phyloP scores from a whole-genome alignment of 2,888 invertebrate species.

The Chalcis sispes region DNA sequence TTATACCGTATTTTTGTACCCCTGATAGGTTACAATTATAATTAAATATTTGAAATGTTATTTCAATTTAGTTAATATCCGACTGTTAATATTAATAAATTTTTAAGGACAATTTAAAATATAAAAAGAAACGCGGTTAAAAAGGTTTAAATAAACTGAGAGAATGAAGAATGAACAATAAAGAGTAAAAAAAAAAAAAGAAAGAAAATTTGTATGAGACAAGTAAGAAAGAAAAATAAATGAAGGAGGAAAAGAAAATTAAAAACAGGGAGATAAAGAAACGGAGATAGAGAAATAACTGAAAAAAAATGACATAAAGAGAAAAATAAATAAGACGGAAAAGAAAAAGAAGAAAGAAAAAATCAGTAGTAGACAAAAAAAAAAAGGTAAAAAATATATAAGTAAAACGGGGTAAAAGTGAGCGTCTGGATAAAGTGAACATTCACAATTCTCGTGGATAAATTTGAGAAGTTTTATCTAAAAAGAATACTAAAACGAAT shows the following conservation, averaged over 20 bases:
- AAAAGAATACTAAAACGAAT: background rate
- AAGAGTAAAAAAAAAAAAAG: slow-evolving; percentile 22
- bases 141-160: too few relatives aligned
- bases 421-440: slow-evolving; percentile 27
- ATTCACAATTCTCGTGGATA: slow-evolving; percentile 27
- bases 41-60: too few relatives aligned
- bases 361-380: slow-evolving; percentile 13
- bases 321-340: slow-evolving; percentile 32
- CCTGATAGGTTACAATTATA: too few relatives aligned
- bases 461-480: slow-evolving; percentile 22
- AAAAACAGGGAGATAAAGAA: slow-evolving; percentile 11
- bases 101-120: background rate
- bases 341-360: slow-evolving; percentile 8
- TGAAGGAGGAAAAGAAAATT: slow-evolving; percentile 20
- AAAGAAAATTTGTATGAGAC: slow-evolving; percentile 22
- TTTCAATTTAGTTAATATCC: too few relatives aligned
- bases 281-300: slow-evolving; percentile 12
- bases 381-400: background rate
- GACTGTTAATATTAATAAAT: too few relatives aligned
- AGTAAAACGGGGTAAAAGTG: slow-evolving; percentile 8
- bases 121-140: background rate
- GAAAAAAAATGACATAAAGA: slow-evolving; percentile 27
- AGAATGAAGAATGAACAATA: slow-evolving; percentile 6
- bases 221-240: slow-evolving; percentile 19
- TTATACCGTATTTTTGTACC: too few relatives aligned